Percentiles rank a stretch among this genome's conserved stretches.
Conservation (phyloP, 2,797 vertebrate genomes). For the Poeciliopsis gracilis region DNA sequence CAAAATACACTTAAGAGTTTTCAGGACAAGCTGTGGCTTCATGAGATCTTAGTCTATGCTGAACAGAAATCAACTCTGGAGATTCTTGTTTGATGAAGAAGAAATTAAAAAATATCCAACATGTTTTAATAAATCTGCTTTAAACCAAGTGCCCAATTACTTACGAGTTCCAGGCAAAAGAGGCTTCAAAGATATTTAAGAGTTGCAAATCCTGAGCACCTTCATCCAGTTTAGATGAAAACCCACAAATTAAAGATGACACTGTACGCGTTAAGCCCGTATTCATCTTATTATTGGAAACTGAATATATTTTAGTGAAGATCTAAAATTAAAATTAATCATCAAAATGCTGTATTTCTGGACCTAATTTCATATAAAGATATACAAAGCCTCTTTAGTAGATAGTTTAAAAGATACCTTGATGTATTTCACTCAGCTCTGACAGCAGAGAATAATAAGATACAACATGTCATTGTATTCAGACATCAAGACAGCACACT, state of each 20-base stretch:
- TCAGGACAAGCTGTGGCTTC: background rate
- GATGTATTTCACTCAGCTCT: constrained; percentile 18
- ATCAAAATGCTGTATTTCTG: constrained; percentile 6
- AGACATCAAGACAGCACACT: constrained; percentile 27
- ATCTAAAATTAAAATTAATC: background rate
- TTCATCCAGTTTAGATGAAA: background rate
- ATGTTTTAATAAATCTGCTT: background rate
- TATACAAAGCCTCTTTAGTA: background rate
- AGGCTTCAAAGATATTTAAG: background rate
- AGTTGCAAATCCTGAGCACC: background rate
- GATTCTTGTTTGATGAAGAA: background rate
- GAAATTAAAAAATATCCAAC: background rate
- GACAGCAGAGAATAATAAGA: constrained; percentile 30
- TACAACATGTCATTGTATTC: constrained; percentile 32
- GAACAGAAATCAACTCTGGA: background rate
- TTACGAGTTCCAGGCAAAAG: background rate
- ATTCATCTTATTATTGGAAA: constrained; percentile 2
- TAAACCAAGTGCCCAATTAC: background rate
- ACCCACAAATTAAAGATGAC: constrained; percentile 2
- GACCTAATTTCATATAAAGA: background rate
- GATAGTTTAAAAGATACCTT: background rate
- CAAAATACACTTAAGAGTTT: background rate
- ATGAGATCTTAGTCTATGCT: background rate
- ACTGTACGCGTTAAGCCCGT: background rate
- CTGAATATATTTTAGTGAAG: background rate